Conservation (phyloP, 2,113 vertebrate species). For the Cacatua alba region DNA sequence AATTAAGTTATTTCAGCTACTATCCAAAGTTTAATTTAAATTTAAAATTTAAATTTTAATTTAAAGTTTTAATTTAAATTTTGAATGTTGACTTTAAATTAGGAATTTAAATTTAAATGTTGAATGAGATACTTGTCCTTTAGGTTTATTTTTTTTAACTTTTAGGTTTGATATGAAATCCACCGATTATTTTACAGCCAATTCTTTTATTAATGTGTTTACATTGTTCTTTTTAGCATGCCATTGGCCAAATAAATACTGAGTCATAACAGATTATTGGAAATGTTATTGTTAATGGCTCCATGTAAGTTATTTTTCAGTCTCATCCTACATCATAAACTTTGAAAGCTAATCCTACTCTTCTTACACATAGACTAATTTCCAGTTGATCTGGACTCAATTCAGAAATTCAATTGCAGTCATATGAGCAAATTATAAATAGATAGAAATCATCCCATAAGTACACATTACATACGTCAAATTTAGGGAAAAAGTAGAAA, state of each 20-base stretch:
- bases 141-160: neutral
- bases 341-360: neutral
- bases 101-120: neutral
- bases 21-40: neutral
- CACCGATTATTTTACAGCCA: neutral
- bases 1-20: neutral
- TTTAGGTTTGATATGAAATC: neutral
- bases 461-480: neutral
- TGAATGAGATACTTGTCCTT: neutral
- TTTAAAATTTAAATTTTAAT: too few species aligned
- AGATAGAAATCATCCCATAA: neutral
- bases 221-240: neutral
- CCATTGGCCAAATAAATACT: neutral
- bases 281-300: neutral
- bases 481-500: neutral
- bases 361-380: neutral
- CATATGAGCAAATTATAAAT: neutral
- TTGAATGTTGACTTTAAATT: neutral
- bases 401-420: neutral
- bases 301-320: neutral
- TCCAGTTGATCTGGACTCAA: neutral
- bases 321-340: neutral
- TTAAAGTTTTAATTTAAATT: neutral
- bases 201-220: neutral
- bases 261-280: neutral